Evolutionary conservation across 92 coral and sea anemone species (phyloP).

Genomic region (Scolanthus callimorphus): DNA sequence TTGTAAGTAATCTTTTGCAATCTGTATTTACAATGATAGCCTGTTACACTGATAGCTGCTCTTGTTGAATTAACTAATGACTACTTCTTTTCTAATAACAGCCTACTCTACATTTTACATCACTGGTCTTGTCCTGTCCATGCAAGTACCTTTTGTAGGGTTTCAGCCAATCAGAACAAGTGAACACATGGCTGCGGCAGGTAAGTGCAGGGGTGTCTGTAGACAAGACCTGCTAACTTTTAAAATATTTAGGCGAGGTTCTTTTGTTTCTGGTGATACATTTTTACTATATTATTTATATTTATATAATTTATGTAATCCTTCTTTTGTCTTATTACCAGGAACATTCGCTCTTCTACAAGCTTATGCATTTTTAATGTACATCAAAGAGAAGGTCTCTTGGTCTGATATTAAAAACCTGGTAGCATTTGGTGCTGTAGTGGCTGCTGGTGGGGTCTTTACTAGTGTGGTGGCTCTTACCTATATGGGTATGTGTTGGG

Average conservation of each 20-base stretch:
- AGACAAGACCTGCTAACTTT: too few relatives aligned
- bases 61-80: too few relatives aligned
- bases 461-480: constrained; percentile 80
- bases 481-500: constrained; percentile 83
- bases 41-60: too few relatives aligned
- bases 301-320: background rate
- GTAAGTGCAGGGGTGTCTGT: constrained; percentile 44
- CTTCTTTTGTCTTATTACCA: constrained; percentile 10
- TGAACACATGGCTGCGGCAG: constrained; percentile 99
- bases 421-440: constrained; percentile 65
- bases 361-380: constrained; percentile 89
- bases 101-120: constrained; percentile 94
- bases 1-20: too few relatives aligned
- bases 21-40: too few relatives aligned
- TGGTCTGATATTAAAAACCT: constrained; percentile 92
- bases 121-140: constrained; percentile 91
- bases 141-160: constrained; percentile 99
- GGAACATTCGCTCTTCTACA: constrained; percentile 97
- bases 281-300: too few relatives aligned
- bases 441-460: constrained; percentile 87
- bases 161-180: constrained; percentile 99
- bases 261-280: too few relatives aligned
- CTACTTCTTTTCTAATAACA: constrained; percentile 32
- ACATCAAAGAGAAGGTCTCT: constrained; percentile 70
- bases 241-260: background rate